A percentile compares a stretch with the other conserved stretches of the same genome.
Conservation (phyloP, 2,888 invertebrate genomes). For the Stratiomys singularior region DNA sequence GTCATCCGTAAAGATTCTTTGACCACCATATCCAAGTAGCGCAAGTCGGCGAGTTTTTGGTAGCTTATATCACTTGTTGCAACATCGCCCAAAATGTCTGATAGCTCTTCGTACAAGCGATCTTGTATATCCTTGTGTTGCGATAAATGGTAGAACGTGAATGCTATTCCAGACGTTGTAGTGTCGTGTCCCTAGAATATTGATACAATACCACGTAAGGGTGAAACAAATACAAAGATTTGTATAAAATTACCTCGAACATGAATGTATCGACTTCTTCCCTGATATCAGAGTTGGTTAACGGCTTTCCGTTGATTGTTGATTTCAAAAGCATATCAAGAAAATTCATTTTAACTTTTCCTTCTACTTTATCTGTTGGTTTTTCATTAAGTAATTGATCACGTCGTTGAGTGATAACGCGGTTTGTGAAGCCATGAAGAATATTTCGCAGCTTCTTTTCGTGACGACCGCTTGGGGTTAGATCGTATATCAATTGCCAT, state of each 20-base stretch:
- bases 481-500: constrained; percentile 17
- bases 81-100: constrained; percentile 55
- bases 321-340: constrained; percentile 38
- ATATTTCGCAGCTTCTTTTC: constrained; percentile 16
- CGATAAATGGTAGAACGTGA: constrained; percentile 45
- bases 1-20: constrained; percentile 62
- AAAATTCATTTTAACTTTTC: constrained; percentile 11
- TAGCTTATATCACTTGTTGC: constrained; percentile 55
- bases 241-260: constrained; percentile 32
- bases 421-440: constrained; percentile 35
- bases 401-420: constrained; percentile 30
- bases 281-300: constrained; percentile 42
- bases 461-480: constrained; percentile 9
- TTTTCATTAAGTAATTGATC: constrained; percentile 15
- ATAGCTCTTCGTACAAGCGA: constrained; percentile 60
- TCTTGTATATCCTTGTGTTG: constrained; percentile 55
- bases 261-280: constrained; percentile 46
- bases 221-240: background rate
- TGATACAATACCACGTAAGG: too few species aligned
- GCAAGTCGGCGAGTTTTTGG: constrained; percentile 59
- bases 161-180: constrained; percentile 43
- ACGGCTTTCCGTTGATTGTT: constrained; percentile 23
- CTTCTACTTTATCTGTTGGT: background rate
- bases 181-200: constrained; percentile 45
- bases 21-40: constrained; percentile 61